These are phyloP conservation scores for Pardalotus punctatus DNA, from an alignment of 2,113 vertebrate species.

Conservation along the genomic window DNA sequence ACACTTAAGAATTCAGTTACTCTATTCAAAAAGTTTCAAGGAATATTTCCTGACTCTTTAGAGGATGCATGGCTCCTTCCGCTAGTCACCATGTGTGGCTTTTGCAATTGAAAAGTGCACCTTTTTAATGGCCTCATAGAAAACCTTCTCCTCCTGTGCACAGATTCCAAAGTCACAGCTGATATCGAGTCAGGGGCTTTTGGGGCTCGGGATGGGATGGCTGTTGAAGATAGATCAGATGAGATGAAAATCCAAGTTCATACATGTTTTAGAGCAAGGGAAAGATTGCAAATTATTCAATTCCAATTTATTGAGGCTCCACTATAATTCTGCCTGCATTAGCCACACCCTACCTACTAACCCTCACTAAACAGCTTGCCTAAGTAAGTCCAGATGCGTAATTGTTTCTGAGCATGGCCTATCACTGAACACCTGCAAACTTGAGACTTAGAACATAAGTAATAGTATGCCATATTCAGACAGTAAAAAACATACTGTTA, in stretches of 20 bases:
- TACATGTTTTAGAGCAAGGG: background rate
- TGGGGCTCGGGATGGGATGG: background rate
- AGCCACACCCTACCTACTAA: background rate
- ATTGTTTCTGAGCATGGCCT: background rate
- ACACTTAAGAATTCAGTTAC: background rate
- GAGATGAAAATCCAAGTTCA: background rate
- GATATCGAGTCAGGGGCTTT: background rate
- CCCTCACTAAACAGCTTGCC: background rate
- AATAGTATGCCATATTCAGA: background rate
- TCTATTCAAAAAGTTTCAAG: background rate
- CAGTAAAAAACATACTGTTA: background rate
- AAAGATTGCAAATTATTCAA: background rate
- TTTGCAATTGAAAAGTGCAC: background rate
- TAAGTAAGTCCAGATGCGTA: background rate
- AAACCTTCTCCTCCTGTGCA: background rate
- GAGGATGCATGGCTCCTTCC: background rate
- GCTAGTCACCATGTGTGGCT: fast-evolving
- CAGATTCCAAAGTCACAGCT: background rate
- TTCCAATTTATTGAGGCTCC: background rate
- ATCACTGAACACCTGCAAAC: background rate
- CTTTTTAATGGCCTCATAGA: background rate
- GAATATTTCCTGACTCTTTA: background rate
- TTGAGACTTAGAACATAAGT: background rate
- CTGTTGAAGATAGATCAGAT: background rate
- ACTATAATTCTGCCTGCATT: background rate